phyloP scores from a whole-genome alignment of 2,888 invertebrate species.

The Tortricodes alternella region DNA sequence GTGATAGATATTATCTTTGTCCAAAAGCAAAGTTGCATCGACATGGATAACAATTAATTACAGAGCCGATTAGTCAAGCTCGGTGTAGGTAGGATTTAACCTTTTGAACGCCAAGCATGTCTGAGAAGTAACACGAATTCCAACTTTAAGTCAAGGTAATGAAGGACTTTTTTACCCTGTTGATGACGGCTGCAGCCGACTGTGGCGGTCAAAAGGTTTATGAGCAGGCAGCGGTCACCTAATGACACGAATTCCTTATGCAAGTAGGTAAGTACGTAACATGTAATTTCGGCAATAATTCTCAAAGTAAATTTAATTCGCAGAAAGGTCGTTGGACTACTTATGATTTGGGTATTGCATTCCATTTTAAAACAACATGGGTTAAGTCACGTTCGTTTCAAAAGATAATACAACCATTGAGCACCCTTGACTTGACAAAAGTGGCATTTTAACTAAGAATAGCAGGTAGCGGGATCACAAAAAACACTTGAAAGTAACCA shows the following conservation, averaged over 20 bases:
- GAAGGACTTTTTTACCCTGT: no score
- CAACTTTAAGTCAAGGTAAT: no score
- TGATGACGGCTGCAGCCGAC: no score
- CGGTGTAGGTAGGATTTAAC: background rate
- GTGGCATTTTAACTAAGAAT: background rate
- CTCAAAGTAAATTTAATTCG: background rate
- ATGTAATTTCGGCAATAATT: background rate
- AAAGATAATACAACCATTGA: constrained; percentile 23
- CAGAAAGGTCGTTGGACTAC: constrained; percentile 5
- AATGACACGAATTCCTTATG: constrained; percentile 5
- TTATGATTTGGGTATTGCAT: background rate
- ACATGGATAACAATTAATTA: background rate
- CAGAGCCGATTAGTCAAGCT: background rate
- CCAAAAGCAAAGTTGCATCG: background rate
- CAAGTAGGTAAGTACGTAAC: background rate
- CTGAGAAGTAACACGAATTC: no score
- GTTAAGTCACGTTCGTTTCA: constrained; percentile 25
- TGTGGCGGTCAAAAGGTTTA: no score
- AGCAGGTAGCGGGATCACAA: constrained; percentile 39
- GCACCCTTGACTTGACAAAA: no score
- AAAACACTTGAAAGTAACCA: constrained; percentile 50
- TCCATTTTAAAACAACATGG: background rate
- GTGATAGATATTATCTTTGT: no score
- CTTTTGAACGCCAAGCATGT: no score
- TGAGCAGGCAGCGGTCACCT: constrained; percentile 1